Conservation (phyloP, 2,113 vertebrate genomes). For the Syngnathus typhle region DNA sequence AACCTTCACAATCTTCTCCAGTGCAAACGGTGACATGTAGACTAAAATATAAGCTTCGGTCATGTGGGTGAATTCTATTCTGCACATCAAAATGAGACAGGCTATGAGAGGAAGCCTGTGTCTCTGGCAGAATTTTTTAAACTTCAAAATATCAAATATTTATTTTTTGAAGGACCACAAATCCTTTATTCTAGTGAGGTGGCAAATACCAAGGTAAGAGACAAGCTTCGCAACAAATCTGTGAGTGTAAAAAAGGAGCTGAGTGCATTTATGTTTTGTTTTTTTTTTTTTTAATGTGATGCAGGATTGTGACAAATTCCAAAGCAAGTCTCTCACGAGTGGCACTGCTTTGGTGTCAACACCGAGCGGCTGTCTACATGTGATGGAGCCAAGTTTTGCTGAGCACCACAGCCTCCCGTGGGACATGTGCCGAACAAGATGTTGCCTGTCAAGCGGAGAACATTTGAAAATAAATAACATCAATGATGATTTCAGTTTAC, state of each 20-base stretch:
- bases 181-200: slow-evolving; percentile 39
- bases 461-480: slow-evolving; percentile 80
- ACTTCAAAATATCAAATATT: slow-evolving; percentile 25
- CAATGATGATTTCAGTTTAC: slow-evolving; percentile 77
- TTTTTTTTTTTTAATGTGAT: slow-evolving; percentile 34
- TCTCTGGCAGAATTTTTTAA: slow-evolving; percentile 20
- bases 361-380: slow-evolving; percentile 58
- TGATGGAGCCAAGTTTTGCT: slow-evolving; percentile 65
- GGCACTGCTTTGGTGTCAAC: slow-evolving; percentile 72
- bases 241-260: slow-evolving; percentile 70
- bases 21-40: slow-evolving; percentile 7
- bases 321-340: slow-evolving; percentile 67
- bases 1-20: slow-evolving; percentile 16
- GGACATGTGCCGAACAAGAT: slow-evolving; percentile 74
- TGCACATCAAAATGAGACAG: slow-evolving; percentile 27
- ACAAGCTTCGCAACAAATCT: slow-evolving; percentile 66
- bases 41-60: too few relatives aligned
- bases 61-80: slow-evolving; percentile 19
- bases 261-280: slow-evolving; percentile 60
- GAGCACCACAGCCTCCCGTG: slow-evolving; percentile 63
- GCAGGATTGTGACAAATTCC: slow-evolving; percentile 75
- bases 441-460: slow-evolving; percentile 74
- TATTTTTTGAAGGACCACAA: slow-evolving; percentile 26
- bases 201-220: slow-evolving; percentile 59
- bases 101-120: slow-evolving; percentile 10